Evolutionary conservation across 2,888 invertebrate genomes (phyloP), one percentile per base, ranked within the genome.

Genomic region (Sthenelais limicola): DNA sequence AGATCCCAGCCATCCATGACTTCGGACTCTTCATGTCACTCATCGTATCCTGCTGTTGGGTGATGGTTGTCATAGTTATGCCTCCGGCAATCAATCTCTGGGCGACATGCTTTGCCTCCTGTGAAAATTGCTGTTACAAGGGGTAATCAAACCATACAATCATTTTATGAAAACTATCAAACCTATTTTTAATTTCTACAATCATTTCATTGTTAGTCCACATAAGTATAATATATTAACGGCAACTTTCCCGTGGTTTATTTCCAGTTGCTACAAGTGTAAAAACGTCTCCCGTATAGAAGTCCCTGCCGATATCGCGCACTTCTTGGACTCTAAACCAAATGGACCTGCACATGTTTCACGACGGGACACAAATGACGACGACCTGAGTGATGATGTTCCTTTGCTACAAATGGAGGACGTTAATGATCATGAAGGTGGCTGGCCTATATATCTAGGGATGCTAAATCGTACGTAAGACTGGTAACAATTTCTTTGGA

Each of bases 1-100:
- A 85, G 85, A 85, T 85, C 32, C 85, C 85, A 28, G 85, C 85
- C 4, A 82, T 85, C 3, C 83, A 85, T 76, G 82, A 84, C 74
- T 85, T 85, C 82, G 85, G 85, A 5, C 74, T 85, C 74, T 85
- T 85, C 74, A 85, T 85, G 85, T 80, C 82, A 0, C 78, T 85
- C 73, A 83, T 85, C 30, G 85, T 85, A 12, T 77, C 79, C 32
- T 78, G 80, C 68, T 85, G 85, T 75, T 85, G 85, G 85, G 18
- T 84, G 5, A 80, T 82, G 0, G 85, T 85, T 21, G 76, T 84
- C 71, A 68, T 83, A 4, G 73, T 82, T 4, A 82, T 85, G 82
- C 84, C 85, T 0, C 81, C 85, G 1, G 80, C 80, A 12, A 79
- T 85, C 33, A 84, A 83, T 74, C 74, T 85, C n/a, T 84, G 84